phyloP scores from a whole-genome alignment of 2,888 invertebrate genomes.

The Perdita meconis region DNA sequence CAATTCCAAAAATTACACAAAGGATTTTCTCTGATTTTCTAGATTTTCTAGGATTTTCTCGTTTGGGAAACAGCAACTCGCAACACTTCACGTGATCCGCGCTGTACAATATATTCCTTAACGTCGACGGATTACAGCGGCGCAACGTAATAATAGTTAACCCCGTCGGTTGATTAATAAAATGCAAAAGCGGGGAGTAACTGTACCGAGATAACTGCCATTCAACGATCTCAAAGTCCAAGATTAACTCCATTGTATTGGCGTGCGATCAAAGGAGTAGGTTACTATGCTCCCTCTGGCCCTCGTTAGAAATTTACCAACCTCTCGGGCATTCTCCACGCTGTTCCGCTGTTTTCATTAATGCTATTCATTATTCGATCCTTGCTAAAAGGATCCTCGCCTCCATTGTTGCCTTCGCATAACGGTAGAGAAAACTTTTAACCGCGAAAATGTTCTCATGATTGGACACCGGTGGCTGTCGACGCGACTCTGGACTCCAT shows the following conservation, averaged over 20 bases:
- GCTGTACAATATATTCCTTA: neutral
- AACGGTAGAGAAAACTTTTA: conserved; percentile 56
- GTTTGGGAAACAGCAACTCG: too few species aligned
- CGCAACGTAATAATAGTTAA: neutral
- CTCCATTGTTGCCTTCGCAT: conserved; percentile 42
- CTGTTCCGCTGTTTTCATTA: conserved; percentile 52
- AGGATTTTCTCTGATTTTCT: too few species aligned
- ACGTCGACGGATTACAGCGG: conserved; percentile 1
- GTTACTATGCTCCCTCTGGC: conserved; percentile 29
- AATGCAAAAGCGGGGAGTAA: conserved; percentile 24
- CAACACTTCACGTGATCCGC: too few species aligned
- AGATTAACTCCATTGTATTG: conserved; percentile 34
- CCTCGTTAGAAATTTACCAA: conserved; percentile 34
- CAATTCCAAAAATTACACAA: too few species aligned
- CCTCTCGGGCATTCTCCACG: conserved; percentile 7
- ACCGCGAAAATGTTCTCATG: conserved; percentile 50
- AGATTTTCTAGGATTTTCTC: too few species aligned
- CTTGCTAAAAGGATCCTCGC: conserved; percentile 36
- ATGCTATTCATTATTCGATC: conserved; percentile 48
- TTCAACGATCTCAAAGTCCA: conserved; percentile 3
- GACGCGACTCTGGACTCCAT: conserved; percentile 1
- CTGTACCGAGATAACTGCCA: conserved; percentile 27
- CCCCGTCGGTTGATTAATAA: conserved; percentile 22
- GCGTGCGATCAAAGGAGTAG: conserved; percentile 35
- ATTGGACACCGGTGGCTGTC: conserved; percentile 42